Evolutionary conservation across 2,113 vertebrate species (phyloP).

Genomic region (Oncorhynchus gorbuscha): DNA sequence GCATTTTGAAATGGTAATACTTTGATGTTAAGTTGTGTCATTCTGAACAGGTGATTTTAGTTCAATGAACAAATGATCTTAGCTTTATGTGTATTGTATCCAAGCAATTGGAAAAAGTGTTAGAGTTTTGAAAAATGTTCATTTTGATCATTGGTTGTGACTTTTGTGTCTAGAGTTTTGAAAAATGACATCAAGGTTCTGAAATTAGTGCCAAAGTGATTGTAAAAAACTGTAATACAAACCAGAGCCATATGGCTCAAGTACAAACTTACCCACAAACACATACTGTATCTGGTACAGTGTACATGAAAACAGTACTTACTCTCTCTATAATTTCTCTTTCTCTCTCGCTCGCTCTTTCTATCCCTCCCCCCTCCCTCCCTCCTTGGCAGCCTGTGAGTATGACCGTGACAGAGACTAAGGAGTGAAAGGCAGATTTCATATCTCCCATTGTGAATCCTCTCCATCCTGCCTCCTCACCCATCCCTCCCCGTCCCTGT

Average conservation of each 20-base stretch:
- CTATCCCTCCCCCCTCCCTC: slow-evolving; percentile 15
- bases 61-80: too few species aligned
- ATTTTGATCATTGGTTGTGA: too few species aligned
- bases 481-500: slow-evolving; percentile 26
- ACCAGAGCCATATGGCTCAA: slow-evolving; percentile 4
- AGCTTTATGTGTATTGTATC: too few species aligned
- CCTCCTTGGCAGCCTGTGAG: background rate
- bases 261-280: background rate
- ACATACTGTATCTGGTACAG: background rate
- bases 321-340: background rate
- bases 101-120: too few species aligned
- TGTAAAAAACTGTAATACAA: background rate
- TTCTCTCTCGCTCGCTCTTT: too few species aligned
- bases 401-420: background rate
- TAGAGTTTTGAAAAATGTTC: too few species aligned
- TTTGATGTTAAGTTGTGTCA: too few species aligned
- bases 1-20: too few species aligned
- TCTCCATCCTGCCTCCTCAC: slow-evolving; percentile 22
- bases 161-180: too few species aligned
- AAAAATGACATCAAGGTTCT: too few species aligned
- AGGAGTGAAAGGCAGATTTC: slow-evolving; percentile 39
- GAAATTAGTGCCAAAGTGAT: too few species aligned
- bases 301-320: slow-evolving; percentile 17
- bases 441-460: slow-evolving; percentile 34
- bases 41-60: too few species aligned